Evolutionary conservation across 2,888 invertebrate genomes (phyloP).

Genomic region (Ichneumoninae sp.): DNA sequence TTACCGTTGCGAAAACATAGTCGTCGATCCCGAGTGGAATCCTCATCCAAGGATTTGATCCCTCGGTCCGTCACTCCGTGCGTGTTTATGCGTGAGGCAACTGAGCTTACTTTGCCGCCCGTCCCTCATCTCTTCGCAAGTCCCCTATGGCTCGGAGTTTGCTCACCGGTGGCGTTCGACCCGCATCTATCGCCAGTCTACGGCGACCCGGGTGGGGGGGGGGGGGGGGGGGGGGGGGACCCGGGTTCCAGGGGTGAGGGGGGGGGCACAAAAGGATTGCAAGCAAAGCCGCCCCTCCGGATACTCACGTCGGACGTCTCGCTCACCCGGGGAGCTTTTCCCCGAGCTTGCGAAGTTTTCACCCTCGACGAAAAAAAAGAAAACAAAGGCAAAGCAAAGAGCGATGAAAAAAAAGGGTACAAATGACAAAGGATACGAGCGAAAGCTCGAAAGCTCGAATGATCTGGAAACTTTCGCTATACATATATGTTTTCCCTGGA

Average conservation of each 20-base stretch:
- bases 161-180: slow-evolving; percentile 64
- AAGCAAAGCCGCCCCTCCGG: slow-evolving; percentile 65
- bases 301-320: slow-evolving; percentile 67
- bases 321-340: slow-evolving; percentile 45
- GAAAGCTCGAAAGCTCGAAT: slow-evolving; percentile 13
- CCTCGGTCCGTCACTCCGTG: slow-evolving; percentile 34
- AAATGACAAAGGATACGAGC: slow-evolving; percentile 3
- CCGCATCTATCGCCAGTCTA: slow-evolving; percentile 71
- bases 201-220: neutral
- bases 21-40: slow-evolving; percentile 18
- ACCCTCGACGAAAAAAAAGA: slow-evolving; percentile 25
- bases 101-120: slow-evolving; percentile 48
- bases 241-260: slow-evolving; percentile 23
- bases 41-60: slow-evolving; percentile 39
- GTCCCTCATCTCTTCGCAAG: slow-evolving; percentile 13
- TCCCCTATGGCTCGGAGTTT: slow-evolving; percentile 45
- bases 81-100: slow-evolving; percentile 42
- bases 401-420: neutral
- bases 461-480: neutral
- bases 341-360: slow-evolving; percentile 49
- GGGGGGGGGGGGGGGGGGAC: neutral
- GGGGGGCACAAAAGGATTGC: slow-evolving; percentile 40
- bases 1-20: slow-evolving; percentile 63
- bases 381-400: slow-evolving; percentile 13
- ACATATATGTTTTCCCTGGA: neutral